These are phyloP conservation scores for Popillia japonica DNA, from an alignment of 1,140 invertebrate species.

Conservation along the genomic window DNA sequence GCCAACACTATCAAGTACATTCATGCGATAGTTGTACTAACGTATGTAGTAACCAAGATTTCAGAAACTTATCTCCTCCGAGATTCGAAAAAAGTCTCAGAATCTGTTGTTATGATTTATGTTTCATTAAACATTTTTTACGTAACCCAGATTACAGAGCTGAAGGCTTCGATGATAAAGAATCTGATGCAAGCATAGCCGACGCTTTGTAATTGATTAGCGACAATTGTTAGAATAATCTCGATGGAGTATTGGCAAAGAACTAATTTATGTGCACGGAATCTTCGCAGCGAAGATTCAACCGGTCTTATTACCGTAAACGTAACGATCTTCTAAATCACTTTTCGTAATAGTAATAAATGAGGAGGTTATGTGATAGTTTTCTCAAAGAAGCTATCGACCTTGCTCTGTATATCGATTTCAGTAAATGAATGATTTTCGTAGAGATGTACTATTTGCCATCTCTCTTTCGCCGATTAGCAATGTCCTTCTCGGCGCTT, in stretches of 20 bases:
- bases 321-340: slow-evolving; percentile 21
- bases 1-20: too few species aligned
- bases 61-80: too few species aligned
- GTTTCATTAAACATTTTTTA: too few species aligned
- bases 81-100: too few species aligned
- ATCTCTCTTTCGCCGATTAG: neutral
- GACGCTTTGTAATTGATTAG: neutral
- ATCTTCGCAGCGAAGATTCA: neutral
- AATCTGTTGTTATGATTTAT: too few species aligned
- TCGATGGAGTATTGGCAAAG: slow-evolving; percentile 21
- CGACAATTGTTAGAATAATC: neutral
- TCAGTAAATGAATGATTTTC: slow-evolving; percentile 36
- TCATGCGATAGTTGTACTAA: too few species aligned
- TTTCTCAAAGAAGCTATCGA: slow-evolving; percentile 24
- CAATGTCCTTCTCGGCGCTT: neutral
- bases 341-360: slow-evolving; percentile 30
- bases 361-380: neutral
- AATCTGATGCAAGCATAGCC: too few species aligned
- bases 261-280: slow-evolving; percentile 18
- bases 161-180: too few species aligned
- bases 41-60: too few species aligned
- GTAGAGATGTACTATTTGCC: neutral
- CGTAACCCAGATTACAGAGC: too few species aligned
- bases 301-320: neutral
- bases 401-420: slow-evolving; percentile 39